These are phyloP conservation scores for Idaea dimidiata DNA, from an alignment of 2,888 invertebrate genomes.

Conservation along the genomic window DNA sequence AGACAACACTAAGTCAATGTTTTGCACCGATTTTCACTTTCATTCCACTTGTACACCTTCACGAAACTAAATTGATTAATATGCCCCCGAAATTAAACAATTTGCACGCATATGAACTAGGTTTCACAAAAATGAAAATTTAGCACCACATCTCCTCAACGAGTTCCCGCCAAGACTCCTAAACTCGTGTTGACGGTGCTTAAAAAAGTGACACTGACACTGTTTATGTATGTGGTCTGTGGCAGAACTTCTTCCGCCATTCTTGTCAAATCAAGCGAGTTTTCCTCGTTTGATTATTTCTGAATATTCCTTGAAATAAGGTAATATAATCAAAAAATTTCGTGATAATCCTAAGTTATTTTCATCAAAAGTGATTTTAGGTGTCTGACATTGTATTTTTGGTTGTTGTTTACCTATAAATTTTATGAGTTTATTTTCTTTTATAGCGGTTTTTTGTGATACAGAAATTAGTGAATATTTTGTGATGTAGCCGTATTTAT, in stretches of 20 bases:
- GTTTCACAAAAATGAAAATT: no score
- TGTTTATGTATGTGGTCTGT: background rate
- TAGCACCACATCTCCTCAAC: no score
- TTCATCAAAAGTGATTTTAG: background rate
- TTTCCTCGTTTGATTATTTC: slow-evolving; percentile 28
- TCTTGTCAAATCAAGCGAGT: slow-evolving; percentile 35
- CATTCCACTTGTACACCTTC: no score
- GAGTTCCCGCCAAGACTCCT: no score
- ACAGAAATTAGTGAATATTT: slow-evolving; percentile 7
- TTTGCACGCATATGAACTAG: no score
- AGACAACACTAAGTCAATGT: no score
- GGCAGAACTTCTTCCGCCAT: slow-evolving; percentile 19
- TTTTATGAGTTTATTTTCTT: slow-evolving; percentile 11
- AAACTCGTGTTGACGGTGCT: background rate
- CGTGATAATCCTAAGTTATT: slow-evolving; percentile 37
- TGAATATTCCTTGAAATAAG: slow-evolving; percentile 35
- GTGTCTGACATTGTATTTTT: slow-evolving; percentile 20
- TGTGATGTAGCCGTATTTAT: background rate
- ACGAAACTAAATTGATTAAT: no score
- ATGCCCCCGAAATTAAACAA: no score
- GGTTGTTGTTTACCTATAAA: slow-evolving; percentile 4
- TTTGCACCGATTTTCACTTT: no score
- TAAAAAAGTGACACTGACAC: background rate
- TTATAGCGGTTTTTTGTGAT: background rate
- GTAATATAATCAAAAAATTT: slow-evolving; percentile 49